phyloP scores from a whole-genome alignment of 2,888 invertebrate species.

The Uropetala carovei region DNA sequence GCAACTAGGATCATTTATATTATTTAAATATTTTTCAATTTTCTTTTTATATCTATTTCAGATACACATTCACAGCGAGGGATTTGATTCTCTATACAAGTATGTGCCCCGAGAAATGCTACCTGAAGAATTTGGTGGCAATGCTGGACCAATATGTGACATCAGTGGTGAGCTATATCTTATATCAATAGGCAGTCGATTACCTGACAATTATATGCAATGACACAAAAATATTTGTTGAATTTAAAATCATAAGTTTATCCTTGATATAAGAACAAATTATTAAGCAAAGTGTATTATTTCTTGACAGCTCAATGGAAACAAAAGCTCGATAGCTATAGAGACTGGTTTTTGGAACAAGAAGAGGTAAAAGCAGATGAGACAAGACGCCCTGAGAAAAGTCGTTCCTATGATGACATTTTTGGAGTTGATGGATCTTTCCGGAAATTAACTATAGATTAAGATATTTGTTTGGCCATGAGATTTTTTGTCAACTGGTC shows the following conservation, averaged over 20 bases:
- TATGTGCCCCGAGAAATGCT: constrained; percentile 81
- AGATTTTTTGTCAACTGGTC: background rate
- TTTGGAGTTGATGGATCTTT: constrained; percentile 85
- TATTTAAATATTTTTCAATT: too few species aligned
- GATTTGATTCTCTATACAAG: constrained; percentile 80
- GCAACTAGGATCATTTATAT: too few species aligned
- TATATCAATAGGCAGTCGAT: background rate
- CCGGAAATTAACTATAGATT: constrained; percentile 85
- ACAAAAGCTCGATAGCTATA: constrained; percentile 72
- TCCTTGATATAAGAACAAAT: too few species aligned
- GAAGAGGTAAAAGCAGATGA: constrained; percentile 79
- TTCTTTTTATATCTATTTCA: constrained; percentile 72
- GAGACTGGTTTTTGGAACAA: constrained; percentile 76
- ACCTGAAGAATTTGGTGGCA: constrained; percentile 84
- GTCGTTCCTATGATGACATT: constrained; percentile 79
- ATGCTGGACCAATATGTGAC: constrained; percentile 79
- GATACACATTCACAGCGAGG: constrained; percentile 84
- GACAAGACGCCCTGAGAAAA: constrained; percentile 80
- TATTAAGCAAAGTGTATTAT: constrained; percentile 65
- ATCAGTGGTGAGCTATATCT: constrained; percentile 75
- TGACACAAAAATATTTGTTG: background rate
- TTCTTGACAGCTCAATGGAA: constrained; percentile 70
- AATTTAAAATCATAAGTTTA: background rate
- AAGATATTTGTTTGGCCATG: constrained; percentile 68
- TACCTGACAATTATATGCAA: background rate